Evolutionary conservation across 2,888 invertebrate species (phyloP), one percentile per base, ranked within the genome.

Genomic region (Macroteleia sp.): DNA sequence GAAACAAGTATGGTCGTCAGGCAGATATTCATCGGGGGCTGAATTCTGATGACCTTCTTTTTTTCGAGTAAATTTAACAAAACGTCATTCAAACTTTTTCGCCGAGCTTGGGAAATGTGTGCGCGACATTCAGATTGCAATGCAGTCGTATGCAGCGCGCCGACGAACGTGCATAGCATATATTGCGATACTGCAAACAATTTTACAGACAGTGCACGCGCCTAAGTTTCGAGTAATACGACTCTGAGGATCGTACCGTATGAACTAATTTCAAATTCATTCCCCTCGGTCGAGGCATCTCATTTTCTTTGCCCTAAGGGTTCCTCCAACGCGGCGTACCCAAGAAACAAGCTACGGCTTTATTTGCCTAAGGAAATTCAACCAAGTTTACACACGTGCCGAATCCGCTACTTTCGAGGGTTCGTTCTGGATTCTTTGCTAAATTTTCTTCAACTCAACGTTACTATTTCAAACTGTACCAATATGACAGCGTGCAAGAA

Each of bases 291-390:
- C 75, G 66, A 52, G 52, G 54, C 59, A 36, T 89, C 89, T 90
- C 89, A 90, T 90, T 90, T 90, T 88, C 89, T 85, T 86, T 85
- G 89, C 87, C 89, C 88, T 87, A 84, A 89, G 88, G 89, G 89
- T 83, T 82, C 84, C 84, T 80, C 82, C 78, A 66, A 46, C 76
- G 74, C 83, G 74, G 80, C 82, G 39, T 75, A 39, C 75, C 79
- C 84, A 82, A 83, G 82, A 20, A 73, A 85, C 73, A 46, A 64
- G 81, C 82, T 82, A 81, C 82, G 85, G 85, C 88, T 89, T 87
- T 89, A 90, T 90, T 90, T 90, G 89, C 89, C 87, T 89, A 90
- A 89, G 89, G 87, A 89, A 90, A 90, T 89, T 89, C 87, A 88
- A 86, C 85, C 88, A 88, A 89, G 89, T 90, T 90, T 89, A 88